Evolutionary conservation across 2,113 vertebrate species (phyloP).

Genomic region (Mormyrus lacerda): DNA sequence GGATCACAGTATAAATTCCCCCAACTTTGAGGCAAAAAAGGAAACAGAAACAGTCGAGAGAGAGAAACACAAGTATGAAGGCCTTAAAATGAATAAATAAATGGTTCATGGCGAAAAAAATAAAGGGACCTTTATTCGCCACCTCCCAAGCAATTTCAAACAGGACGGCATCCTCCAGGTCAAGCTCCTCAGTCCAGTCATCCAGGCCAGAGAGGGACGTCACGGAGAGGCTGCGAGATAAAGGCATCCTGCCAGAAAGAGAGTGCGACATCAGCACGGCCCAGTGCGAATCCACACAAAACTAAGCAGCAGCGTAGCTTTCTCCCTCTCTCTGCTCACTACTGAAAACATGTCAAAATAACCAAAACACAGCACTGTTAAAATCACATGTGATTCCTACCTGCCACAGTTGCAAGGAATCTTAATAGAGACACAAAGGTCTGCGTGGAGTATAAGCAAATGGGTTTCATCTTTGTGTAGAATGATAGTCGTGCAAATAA

Average conservation of each 20-base stretch:
- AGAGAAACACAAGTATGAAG: background rate
- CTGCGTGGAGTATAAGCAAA: background rate
- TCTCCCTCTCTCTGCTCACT: background rate
- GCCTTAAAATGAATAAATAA: background rate
- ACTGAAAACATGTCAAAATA: background rate
- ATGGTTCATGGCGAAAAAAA: background rate
- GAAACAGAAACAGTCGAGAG: background rate
- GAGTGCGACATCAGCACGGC: background rate
- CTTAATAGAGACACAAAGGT: background rate
- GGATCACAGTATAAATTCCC: slow-evolving; percentile 90
- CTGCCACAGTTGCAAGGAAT: background rate
- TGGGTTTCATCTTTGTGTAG: background rate
- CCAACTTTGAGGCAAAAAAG: slow-evolving; percentile 59
- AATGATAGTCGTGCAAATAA: background rate
- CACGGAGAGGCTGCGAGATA: slow-evolving; percentile 74
- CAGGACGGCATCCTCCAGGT: slow-evolving; percentile 74
- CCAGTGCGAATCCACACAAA: background rate
- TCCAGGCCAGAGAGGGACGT: slow-evolving; percentile 78
- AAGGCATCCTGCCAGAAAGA: slow-evolving; percentile 67
- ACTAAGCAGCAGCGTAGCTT: background rate
- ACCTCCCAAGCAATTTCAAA: slow-evolving; percentile 93
- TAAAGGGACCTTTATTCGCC: slow-evolving; percentile 77
- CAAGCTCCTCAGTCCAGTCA: slow-evolving; percentile 80
- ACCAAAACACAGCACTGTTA: background rate
- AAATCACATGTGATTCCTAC: background rate